Percentiles rank a stretch among this genome's conserved stretches.
These are phyloP conservation scores for Diglossa cyanea DNA, from an alignment of 2,797 vertebrate species.

Conservation along the genomic window DNA sequence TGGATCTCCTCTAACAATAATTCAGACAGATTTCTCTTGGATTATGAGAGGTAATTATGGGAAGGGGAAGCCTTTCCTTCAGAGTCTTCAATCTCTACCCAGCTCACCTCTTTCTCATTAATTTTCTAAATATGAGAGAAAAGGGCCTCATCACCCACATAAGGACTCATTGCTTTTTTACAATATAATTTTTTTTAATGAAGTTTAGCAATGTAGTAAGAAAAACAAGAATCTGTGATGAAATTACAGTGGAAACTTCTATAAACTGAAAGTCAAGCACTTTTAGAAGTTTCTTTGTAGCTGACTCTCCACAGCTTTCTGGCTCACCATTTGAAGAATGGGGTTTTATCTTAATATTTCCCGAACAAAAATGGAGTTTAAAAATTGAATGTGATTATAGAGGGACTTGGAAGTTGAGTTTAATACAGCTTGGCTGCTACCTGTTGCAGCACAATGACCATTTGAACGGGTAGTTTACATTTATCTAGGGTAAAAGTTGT, in stretches of 20 bases:
- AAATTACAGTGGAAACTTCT: neutral
- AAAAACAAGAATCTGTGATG: neutral
- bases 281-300: neutral
- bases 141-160: neutral
- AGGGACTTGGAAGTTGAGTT: neutral
- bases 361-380: neutral
- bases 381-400: neutral
- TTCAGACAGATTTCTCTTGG: neutral
- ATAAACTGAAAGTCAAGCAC: neutral
- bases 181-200: neutral
- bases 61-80: neutral
- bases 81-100: neutral
- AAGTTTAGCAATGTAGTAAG: neutral
- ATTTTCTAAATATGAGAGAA: neutral
- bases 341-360: neutral
- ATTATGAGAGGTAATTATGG: neutral
- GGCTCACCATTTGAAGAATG: neutral
- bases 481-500: neutral
- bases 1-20: neutral
- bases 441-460: neutral
- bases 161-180: neutral
- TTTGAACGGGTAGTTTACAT: neutral
- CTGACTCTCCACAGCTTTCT: neutral
- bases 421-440: neutral
- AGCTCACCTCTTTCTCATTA: neutral